Evolutionary conservation across 2,797 vertebrate species (phyloP).

Genomic region (Ctenochaetus hawaiiensis): DNA sequence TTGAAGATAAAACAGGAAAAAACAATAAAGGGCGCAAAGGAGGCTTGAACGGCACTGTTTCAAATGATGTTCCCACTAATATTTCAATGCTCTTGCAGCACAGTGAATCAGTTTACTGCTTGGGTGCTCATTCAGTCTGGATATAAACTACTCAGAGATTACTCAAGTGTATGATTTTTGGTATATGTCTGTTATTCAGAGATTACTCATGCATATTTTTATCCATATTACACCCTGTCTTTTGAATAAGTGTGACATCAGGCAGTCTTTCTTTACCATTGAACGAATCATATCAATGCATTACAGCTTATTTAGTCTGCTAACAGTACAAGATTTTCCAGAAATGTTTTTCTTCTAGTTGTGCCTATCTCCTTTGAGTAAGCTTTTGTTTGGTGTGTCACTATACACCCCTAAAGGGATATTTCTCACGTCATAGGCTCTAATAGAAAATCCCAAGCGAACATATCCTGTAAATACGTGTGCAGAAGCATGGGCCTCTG

Average conservation of each 20-base stretch:
- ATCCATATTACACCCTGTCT: background rate
- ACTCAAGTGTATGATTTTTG: constrained; percentile 23
- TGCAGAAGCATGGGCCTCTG: background rate
- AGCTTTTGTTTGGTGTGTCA: background rate
- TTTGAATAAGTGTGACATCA: background rate
- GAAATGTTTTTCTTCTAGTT: background rate
- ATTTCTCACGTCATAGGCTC: constrained; percentile 20
- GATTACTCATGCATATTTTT: constrained; percentile 7
- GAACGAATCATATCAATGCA: background rate
- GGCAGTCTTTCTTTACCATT: background rate
- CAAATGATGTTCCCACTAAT: background rate
- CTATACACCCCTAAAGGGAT: background rate
- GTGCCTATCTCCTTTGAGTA: background rate
- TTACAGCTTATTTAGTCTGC: background rate
- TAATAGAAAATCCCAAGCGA: background rate
- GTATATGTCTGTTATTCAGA: constrained; percentile 3
- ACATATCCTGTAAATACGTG: constrained; percentile 6
- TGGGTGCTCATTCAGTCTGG: constrained; percentile 12
- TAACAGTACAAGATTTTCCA: background rate
- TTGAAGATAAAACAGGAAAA: background rate
- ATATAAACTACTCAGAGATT: constrained; percentile 5
- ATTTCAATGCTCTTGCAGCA: background rate
- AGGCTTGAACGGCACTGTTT: background rate
- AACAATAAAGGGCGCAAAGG: too few relatives aligned
- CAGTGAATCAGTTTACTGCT: background rate